Evolutionary conservation across 2,888 invertebrate species (phyloP).

Genomic region (Coremacera marginata): DNA sequence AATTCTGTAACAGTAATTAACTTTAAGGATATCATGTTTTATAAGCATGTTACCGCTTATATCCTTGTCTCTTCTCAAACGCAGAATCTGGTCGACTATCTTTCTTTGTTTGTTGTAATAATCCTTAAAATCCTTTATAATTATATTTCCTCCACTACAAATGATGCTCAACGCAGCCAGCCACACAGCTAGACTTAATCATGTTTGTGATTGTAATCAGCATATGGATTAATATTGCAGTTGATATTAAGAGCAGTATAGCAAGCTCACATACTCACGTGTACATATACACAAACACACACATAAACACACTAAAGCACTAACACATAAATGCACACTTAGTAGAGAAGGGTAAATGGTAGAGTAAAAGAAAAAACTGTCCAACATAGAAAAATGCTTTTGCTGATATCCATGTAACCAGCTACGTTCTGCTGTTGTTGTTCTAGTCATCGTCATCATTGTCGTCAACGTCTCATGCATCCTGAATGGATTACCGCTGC

Average conservation of each 20-base stretch:
- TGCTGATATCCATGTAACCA: too few relatives aligned
- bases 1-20: background rate
- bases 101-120: background rate
- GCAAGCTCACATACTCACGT: background rate
- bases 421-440: too few relatives aligned
- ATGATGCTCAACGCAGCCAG: background rate
- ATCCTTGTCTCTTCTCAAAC: background rate
- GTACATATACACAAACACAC: background rate
- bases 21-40: background rate
- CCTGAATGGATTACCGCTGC: too few relatives aligned
- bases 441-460: too few relatives aligned
- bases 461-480: too few relatives aligned
- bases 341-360: too few relatives aligned
- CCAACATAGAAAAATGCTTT: too few relatives aligned
- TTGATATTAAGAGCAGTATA: conserved; percentile 8
- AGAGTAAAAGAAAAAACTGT: too few relatives aligned
- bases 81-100: background rate
- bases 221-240: conserved; percentile 30
- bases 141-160: background rate
- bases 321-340: background rate
- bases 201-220: conserved; percentile 32
- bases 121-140: conserved; percentile 8
- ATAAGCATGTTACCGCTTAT: background rate
- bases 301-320: background rate
- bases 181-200: background rate